These are phyloP conservation scores for Emydocephalus ijimae DNA, from an alignment of 2,113 vertebrate genomes.

Conservation along the genomic window DNA sequence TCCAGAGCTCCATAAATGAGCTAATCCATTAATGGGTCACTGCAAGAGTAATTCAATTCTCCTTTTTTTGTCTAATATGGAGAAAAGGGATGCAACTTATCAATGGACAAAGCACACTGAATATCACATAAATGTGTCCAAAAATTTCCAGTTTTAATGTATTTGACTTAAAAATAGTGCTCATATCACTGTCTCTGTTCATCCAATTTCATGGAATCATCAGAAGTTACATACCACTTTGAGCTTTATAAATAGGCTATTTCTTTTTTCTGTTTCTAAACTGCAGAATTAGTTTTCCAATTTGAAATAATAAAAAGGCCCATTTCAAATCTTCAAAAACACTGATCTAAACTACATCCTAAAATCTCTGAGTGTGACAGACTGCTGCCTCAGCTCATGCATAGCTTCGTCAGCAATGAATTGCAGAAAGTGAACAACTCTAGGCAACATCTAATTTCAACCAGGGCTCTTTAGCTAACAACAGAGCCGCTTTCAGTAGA, in stretches of 20 bases:
- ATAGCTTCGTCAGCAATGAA: neutral
- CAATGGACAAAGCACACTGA: neutral
- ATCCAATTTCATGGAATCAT: neutral
- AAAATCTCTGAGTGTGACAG: neutral
- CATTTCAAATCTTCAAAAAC: neutral
- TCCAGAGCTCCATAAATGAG: neutral
- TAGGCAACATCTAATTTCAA: conserved; percentile 15
- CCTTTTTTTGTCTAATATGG: neutral
- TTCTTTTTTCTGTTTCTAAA: neutral
- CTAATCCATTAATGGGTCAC: neutral
- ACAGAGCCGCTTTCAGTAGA: neutral
- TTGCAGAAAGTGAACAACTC: conserved; percentile 5
- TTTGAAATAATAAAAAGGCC: neutral
- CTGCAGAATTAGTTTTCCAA: neutral
- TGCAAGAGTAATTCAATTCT: too few relatives aligned
- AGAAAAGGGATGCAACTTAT: neutral
- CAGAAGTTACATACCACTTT: neutral
- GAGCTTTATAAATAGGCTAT: neutral
- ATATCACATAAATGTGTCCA: neutral
- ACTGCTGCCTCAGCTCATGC: neutral
- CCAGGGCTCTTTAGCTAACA: neutral
- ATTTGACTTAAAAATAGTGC: neutral
- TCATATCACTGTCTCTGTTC: neutral
- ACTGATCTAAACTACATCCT: neutral
- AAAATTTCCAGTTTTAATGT: neutral